Base-by-base conservation (phyloP, 2,888 invertebrate species). In the Volucella inanis region DNA sequence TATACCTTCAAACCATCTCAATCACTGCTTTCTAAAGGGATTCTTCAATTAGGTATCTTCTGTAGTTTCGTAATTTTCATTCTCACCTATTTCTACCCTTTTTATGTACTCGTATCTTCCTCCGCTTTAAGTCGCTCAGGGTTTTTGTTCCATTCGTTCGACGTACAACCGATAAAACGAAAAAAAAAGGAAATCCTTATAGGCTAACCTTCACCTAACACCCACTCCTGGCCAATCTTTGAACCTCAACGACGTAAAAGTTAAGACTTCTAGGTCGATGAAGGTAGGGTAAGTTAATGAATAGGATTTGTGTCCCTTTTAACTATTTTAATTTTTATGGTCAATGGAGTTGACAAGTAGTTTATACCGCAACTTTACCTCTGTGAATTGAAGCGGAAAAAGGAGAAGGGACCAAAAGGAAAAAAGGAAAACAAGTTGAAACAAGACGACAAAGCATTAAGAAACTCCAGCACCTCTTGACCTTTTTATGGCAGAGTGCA, bases 251-350 rank as follows among this genome's bases (percentile, higher is more conserved):
- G 45, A 52, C 14, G 52, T 45, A 15, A 8, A 64, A 4, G 22
- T 54, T 47, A 22, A 38, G 54, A 75, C 71, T 50, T 14, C n/a
- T 43, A 31, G 50, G 65, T 65, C 75, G 31, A 70, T 71, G 64
- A 65, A 62, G 74, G 62, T 41, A 43, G 62, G 64, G 45, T 61
- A 79, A 70, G 67, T 80, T 71, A 76, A 76, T 76, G 84, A 85
- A 76, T 62, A 80, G 71, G 38, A 84, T 84, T 75, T 71, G 52
- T 75, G 79, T 77, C 70, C 78, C 75, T 75, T 84, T 80, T 72
- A 74, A 79, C 62, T 76, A 80, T 85, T 85, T 80, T 80, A 85
- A 76, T 76, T 71, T 85, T 54, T 85, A 85, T 85, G 85, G 85
- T 85, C 80, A 85, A 76, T 80, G 80, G 55, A 80, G 49, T 80